Conservation (phyloP, 2,797 vertebrate genomes). For the Anniella stebbinsi region DNA sequence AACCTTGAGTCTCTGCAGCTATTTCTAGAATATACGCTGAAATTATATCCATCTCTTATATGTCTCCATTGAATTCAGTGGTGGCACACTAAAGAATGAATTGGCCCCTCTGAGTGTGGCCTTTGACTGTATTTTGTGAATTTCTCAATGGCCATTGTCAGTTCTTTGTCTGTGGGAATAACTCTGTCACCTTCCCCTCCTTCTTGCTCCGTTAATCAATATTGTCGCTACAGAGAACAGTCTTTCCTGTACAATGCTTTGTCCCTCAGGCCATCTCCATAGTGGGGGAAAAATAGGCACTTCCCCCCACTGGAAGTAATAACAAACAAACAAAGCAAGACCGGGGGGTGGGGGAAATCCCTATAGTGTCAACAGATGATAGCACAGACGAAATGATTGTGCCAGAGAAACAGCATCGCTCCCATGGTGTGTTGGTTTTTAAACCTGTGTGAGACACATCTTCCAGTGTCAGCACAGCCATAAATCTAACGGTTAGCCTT, state of each 20-base stretch:
- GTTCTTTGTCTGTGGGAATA: constrained; percentile 65
- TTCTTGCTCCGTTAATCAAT: constrained; percentile 66
- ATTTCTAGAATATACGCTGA: not conserved
- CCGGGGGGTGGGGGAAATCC: too few relatives aligned
- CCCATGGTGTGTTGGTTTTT: not conserved
- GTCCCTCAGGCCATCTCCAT: constrained; percentile 62
- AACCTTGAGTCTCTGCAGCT: not conserved
- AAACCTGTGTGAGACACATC: not conserved
- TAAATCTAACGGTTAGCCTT: constrained; percentile 23
- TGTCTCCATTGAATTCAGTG: constrained; percentile 28
- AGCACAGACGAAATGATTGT: not conserved
- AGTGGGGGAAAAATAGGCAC: not conserved
- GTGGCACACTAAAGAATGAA: constrained; percentile 37
- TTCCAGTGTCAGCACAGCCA: constrained; percentile 19
- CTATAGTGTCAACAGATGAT: not conserved
- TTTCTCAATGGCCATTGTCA: constrained; percentile 67
- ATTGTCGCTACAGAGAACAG: constrained; percentile 58
- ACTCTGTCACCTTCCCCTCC: constrained; percentile 64
- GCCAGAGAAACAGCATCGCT: not conserved
- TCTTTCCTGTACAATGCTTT: constrained; percentile 59
- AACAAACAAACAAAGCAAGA: not conserved
- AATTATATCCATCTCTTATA: constrained; percentile 39
- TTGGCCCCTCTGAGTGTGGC: constrained; percentile 43
- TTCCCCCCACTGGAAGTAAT: not conserved
- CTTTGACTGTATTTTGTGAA: constrained; percentile 56